Evolutionary conservation across 2,113 vertebrate species (phyloP).

Genomic region (Acanthisitta chloris): DNA sequence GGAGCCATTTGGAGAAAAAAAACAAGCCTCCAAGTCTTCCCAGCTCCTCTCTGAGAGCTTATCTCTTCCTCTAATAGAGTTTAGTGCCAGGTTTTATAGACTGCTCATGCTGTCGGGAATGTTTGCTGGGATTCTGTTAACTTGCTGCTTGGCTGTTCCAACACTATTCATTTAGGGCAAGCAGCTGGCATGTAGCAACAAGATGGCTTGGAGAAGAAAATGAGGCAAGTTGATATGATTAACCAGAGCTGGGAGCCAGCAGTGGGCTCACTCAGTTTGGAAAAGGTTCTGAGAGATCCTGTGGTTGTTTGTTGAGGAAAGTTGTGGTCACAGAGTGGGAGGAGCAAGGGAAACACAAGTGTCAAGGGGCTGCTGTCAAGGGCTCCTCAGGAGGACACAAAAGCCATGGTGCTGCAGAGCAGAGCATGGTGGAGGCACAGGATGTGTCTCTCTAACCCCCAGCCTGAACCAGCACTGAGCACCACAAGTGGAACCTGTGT

Average conservation of each 20-base stretch:
- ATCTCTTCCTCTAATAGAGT: conserved; percentile 39
- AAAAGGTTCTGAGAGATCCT: not conserved
- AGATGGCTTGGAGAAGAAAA: conserved; percentile 65
- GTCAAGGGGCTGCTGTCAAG: not conserved
- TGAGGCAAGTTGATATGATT: conserved; percentile 60
- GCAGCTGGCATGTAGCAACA: conserved; percentile 66
- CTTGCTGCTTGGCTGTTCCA: conserved; percentile 63
- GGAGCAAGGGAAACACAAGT: not conserved
- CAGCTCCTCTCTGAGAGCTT: conserved; percentile 25
- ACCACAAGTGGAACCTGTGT: not conserved
- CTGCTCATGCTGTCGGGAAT: conserved; percentile 63
- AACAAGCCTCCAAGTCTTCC: not conserved
- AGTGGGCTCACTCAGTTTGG: not conserved
- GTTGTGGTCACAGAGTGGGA: not conserved
- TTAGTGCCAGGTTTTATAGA: conserved; percentile 64
- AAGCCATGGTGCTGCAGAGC: accelerated
- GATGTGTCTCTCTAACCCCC: not conserved
- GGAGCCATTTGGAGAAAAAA: conserved; percentile 21
- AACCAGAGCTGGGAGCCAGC: conserved; percentile 55
- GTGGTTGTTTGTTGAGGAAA: not conserved
- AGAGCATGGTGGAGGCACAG: not conserved
- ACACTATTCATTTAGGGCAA: conserved; percentile 62
- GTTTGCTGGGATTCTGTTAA: conserved; percentile 68
- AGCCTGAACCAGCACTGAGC: not conserved
- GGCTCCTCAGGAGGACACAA: not conserved